phyloP scores from a whole-genome alignment of 2,797 vertebrate species.

The Dipus sagitta region DNA sequence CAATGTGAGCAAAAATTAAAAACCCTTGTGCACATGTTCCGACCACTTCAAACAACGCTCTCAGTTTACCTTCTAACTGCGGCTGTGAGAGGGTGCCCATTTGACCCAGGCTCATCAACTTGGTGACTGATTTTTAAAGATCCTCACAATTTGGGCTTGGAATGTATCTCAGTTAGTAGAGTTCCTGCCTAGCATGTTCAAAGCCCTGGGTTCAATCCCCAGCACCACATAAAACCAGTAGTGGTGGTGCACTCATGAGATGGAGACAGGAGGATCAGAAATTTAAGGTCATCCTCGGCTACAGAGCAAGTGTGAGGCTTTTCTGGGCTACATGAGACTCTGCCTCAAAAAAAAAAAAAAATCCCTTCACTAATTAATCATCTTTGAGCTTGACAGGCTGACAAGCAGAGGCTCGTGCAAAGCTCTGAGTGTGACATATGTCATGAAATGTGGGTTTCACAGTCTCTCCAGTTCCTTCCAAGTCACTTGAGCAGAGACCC shows the following conservation, averaged over 20 bases:
- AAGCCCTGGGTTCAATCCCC: not conserved
- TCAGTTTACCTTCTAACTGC: not conserved
- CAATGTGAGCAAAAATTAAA: not conserved
- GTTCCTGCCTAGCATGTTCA: not conserved
- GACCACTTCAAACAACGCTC: not conserved
- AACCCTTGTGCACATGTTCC: not conserved
- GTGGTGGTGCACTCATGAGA: rapidly evolving
- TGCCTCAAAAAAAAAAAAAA: not conserved
- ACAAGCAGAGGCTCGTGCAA: not conserved
- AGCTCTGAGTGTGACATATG: not conserved
- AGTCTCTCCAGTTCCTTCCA: not conserved
- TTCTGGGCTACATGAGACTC: not conserved
- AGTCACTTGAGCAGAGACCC: not conserved
- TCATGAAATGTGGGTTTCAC: not conserved
- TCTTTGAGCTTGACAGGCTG: not conserved
- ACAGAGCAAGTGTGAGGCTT: not conserved
- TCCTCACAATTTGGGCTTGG: not conserved
- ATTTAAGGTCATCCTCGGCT: not conserved
- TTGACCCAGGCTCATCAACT: not conserved
- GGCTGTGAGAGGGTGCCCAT: not conserved
- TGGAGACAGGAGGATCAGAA: not conserved
- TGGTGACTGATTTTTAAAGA: not conserved
- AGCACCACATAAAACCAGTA: not conserved
- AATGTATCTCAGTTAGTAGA: too few species aligned
- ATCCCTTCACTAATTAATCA: not conserved